phyloP scores from a whole-genome alignment of 2,113 vertebrate species.

The Chamaetylas fuelleborni region DNA sequence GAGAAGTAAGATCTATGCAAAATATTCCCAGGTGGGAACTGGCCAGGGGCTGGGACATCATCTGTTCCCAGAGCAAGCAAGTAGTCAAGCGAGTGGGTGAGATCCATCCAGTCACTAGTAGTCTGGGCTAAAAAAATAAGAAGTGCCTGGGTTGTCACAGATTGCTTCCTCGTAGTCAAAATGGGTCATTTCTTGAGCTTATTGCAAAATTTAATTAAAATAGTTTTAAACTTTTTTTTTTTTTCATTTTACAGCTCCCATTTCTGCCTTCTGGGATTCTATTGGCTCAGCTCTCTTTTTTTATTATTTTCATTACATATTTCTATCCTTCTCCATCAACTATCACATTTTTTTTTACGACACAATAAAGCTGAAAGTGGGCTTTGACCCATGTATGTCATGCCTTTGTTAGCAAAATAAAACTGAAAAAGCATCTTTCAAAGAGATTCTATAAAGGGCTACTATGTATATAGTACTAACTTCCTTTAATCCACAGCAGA shows the following conservation, averaged over 20 bases:
- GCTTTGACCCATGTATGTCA: neutral
- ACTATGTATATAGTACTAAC: neutral
- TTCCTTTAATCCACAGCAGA: neutral
- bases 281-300: neutral
- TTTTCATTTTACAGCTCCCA: neutral
- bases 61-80: neutral
- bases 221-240: neutral
- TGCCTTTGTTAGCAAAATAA: constrained; percentile 6
- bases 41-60: neutral
- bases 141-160: neutral
- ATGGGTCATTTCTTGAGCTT: neutral
- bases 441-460: neutral
- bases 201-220: constrained; percentile 7
- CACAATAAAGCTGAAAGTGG: neutral
- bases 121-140: neutral
- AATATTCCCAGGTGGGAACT: neutral
- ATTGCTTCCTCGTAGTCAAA: neutral
- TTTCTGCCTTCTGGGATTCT: neutral
- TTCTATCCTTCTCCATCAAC: neutral
- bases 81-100: neutral
- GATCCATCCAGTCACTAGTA: neutral
- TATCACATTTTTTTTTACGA: neutral
- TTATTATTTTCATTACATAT: neutral
- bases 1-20: neutral
- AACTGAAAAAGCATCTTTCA: neutral